A percentile compares a stretch with the other conserved stretches of the same genome.
These are phyloP conservation scores for Andrena trimmerana DNA, from an alignment of 2,888 invertebrate species.

Conservation along the genomic window DNA sequence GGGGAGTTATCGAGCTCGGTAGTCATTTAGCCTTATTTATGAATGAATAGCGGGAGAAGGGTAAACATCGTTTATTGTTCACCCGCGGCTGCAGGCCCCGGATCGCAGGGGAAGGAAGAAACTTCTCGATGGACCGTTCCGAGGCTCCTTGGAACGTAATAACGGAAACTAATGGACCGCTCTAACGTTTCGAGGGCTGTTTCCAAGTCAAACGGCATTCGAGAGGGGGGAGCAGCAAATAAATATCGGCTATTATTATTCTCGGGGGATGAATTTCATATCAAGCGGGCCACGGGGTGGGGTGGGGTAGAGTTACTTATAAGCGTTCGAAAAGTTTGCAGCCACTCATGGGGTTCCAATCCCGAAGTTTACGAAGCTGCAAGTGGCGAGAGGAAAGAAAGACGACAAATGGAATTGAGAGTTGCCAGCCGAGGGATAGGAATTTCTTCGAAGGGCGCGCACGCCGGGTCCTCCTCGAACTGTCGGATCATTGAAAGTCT, in stretches of 20 bases:
- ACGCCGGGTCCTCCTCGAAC: conserved; percentile 22
- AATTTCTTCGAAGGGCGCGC: conserved; percentile 33
- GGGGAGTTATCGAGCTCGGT: conserved; percentile 21
- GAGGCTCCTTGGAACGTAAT: background rate
- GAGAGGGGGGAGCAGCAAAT: conserved; percentile 6
- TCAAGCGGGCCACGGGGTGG: background rate
- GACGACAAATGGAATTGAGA: conserved; percentile 31
- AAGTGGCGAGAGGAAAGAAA: background rate
- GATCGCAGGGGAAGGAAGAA: background rate
- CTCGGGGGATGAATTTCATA: conserved; percentile 17
- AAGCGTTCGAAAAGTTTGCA: conserved; percentile 57
- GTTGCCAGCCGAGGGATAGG: conserved; percentile 29
- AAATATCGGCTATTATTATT: conserved; percentile 37
- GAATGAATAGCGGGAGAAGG: background rate
- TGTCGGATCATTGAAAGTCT: conserved; percentile 71
- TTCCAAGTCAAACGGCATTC: background rate
- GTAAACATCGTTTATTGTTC: conserved; percentile 36
- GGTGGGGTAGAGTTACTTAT: conserved; percentile 47
- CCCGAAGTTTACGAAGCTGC: conserved; percentile 47
- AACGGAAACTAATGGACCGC: conserved; percentile 41
- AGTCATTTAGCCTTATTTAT: conserved; percentile 41
- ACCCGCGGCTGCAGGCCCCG: background rate
- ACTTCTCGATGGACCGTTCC: conserved; percentile 10
- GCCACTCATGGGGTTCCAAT: conserved; percentile 53
- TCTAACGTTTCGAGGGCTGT: background rate